phyloP scores from a whole-genome alignment of 2,888 invertebrate genomes.

The Sinohyriopsis cumingii region DNA sequence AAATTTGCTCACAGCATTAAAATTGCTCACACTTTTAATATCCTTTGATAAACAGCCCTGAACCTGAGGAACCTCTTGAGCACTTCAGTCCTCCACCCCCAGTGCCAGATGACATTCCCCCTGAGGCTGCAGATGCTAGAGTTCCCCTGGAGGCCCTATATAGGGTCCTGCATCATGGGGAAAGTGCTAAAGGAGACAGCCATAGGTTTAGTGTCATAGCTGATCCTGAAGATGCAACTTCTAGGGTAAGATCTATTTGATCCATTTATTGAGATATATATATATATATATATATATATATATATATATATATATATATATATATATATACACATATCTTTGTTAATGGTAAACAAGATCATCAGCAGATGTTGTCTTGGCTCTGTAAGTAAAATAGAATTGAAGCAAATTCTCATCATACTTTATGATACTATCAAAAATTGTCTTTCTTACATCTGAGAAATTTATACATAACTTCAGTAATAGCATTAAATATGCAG shows the following conservation, averaged over 20 bases:
- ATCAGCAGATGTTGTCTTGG: no score
- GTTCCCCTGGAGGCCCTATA: conserved; percentile 64
- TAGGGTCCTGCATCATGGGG: conserved; percentile 67
- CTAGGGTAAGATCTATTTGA: conserved; percentile 51
- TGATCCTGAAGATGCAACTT: conserved; percentile 68
- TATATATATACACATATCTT: neutral
- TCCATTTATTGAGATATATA: neutral
- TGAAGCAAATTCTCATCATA: no score
- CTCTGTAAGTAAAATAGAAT: no score
- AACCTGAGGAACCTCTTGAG: conserved; percentile 23
- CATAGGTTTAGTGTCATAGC: conserved; percentile 66
- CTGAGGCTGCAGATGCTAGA: conserved; percentile 56
- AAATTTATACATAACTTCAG: no score
- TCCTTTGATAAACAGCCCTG: conserved; percentile 23
- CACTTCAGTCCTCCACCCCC: conserved; percentile 33
- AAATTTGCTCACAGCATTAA: no score
- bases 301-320: neutral
- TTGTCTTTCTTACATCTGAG: no score
- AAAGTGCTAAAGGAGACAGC: conserved; percentile 66
- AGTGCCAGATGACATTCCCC: conserved; percentile 59
- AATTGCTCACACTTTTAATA: no score
- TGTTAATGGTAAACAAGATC: no score
- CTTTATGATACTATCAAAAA: no score
- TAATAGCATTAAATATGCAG: no score
- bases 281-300: neutral